Evolutionary conservation across 2,113 vertebrate genomes (phyloP).

Genomic region (Cettia cetti): DNA sequence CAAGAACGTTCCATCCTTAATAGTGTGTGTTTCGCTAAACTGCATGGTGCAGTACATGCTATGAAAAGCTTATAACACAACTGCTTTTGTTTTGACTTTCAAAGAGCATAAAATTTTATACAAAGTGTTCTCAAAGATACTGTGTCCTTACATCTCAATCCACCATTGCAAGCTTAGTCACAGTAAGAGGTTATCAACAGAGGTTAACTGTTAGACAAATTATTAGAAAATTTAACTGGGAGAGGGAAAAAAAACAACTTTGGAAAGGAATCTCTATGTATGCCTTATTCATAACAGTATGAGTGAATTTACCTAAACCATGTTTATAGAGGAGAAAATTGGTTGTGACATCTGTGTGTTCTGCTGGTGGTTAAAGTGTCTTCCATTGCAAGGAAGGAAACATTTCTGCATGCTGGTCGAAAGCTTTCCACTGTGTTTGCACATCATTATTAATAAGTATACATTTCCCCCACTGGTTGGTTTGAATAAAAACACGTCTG

Average conservation of each 20-base stretch:
- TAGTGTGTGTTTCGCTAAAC: slow-evolving; percentile 41
- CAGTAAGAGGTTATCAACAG: slow-evolving; percentile 2
- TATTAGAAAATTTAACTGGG: slow-evolving; percentile 50
- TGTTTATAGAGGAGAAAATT: background rate
- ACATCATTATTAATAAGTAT: background rate
- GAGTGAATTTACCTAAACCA: background rate
- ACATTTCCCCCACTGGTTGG: background rate
- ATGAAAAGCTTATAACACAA: background rate
- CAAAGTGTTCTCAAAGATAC: background rate
- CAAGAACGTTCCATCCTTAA: slow-evolving; percentile 14
- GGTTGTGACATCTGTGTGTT: background rate
- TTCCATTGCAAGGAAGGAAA: background rate
- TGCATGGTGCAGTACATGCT: slow-evolving; percentile 48
- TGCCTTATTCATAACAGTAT: background rate
- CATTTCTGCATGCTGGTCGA: background rate
- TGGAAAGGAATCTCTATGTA: background rate
- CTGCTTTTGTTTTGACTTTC: background rate
- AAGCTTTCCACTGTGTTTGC: background rate
- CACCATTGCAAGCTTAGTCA: slow-evolving; percentile 20
- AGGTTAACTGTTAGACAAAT: slow-evolving; percentile 38
- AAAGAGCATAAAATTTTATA: slow-evolving; percentile 37
- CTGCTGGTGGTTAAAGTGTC: background rate
- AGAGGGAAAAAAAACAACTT: background rate
- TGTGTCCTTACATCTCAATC: slow-evolving; percentile 19
- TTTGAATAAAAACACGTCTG: background rate